A percentile compares a stretch with the other conserved stretches of the same genome.
Evolutionary conservation across 1,140 invertebrate species (phyloP).

Genomic region (Doryteuthis pealeii): DNA sequence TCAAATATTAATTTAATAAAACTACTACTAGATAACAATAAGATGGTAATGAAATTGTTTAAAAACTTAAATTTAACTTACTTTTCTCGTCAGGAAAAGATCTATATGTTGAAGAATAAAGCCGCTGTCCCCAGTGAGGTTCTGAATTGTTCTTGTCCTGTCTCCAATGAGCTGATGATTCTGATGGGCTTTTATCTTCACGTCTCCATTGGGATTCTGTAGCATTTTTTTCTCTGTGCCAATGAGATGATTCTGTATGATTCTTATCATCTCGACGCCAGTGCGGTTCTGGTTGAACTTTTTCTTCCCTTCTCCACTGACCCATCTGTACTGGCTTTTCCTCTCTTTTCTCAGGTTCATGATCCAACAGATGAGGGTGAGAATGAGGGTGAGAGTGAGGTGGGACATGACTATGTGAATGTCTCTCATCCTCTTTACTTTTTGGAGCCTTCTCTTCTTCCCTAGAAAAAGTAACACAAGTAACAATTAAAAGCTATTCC

Average conservation of each 20-base stretch:
- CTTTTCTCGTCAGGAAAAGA: slow-evolving; percentile 5
- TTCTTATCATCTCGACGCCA: slow-evolving; percentile 7
- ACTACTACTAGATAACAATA: no score
- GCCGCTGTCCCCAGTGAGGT: background rate
- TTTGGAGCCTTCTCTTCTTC: background rate
- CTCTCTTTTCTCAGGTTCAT: slow-evolving; percentile 10
- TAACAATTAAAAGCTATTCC: no score
- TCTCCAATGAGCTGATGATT: background rate
- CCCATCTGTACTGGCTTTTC: background rate
- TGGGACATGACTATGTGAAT: background rate
- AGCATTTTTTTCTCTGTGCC: background rate
- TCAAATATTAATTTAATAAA: no score
- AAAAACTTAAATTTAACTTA: background rate
- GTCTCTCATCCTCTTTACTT: slow-evolving; percentile 5
- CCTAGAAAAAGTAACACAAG: no score
- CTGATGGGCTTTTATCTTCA: slow-evolving; percentile 1
- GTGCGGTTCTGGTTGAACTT: background rate
- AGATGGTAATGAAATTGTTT: no score
- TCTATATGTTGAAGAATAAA: background rate
- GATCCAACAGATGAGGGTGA: background rate
- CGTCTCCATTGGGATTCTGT: background rate
- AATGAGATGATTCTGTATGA: background rate
- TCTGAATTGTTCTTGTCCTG: slow-evolving; percentile 1
- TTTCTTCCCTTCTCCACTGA: slow-evolving; percentile 8
- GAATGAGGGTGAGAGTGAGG: background rate